Evolutionary conservation across 2,888 invertebrate genomes (phyloP), one percentile per base, ranked within the genome.

Genomic region (Sialis fuliginosa): DNA sequence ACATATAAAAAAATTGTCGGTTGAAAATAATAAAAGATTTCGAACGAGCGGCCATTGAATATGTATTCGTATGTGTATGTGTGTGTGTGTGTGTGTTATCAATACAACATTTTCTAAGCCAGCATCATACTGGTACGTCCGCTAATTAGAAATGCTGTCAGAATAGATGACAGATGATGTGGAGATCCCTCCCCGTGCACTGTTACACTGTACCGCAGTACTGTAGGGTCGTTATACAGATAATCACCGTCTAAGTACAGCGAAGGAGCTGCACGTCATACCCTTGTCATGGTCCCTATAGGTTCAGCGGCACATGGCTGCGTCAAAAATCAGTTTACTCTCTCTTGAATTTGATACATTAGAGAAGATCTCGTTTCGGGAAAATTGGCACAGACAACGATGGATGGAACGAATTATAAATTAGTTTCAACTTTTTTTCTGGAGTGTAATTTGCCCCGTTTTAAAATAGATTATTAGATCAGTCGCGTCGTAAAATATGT

Each of bases 111-210:
- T n/a, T 37, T 12, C 12, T 10, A n/a, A 37, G 12, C 37, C 37
- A 37, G 22, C 22, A 22, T 10, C 37, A 37, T 37, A 37, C 37
- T 37, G 37, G 37, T 37, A 37, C 12, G 37, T 37, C 37, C 37
- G 37, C 60, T 63, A 63, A 63, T 63, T 63, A 63, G 62, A 60
- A 58, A 60, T 58, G 58, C 62, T 62, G 62, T 62, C 62, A 54
- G 54, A 54, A 58, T 49, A 53, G 53, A 63, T 62, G 62, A 63
- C 55, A 58, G 58, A 63, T 62, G 61, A 52, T 52, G 34, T 12
- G 51, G 50, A 49, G 53, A 54, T 56, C 55, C 54, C 51, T 53
- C 51, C 52, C 55, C 42, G 54, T 45, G 22, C 35, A 45, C 51
- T 44, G 50, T 48, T 48, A 55, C 56, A 56, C 53, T 54, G 54